These are phyloP conservation scores for Drosophila lowei DNA, from an alignment of 1,140 invertebrate genomes.

Conservation along the genomic window DNA sequence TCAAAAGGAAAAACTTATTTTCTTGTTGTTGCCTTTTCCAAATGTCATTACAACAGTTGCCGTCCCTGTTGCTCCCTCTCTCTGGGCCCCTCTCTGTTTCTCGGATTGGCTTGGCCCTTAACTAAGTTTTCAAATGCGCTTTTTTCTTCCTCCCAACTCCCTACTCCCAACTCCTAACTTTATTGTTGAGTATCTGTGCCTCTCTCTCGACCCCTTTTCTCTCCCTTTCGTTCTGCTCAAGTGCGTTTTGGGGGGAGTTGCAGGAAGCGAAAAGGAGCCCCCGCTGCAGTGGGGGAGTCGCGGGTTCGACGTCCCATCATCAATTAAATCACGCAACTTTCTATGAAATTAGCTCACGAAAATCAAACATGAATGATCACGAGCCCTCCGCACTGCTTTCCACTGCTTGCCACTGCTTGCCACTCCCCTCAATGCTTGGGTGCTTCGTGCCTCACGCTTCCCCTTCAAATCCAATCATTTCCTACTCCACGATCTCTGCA, in stretches of 20 bases:
- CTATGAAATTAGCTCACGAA: constrained; percentile 58
- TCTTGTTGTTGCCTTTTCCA: constrained; percentile 40
- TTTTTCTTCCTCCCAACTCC: constrained; percentile 2
- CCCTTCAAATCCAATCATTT: no score
- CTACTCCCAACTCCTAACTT: neutral
- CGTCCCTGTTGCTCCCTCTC: constrained; percentile 8
- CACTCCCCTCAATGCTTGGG: no score
- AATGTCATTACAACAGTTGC: constrained; percentile 67
- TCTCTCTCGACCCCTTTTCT: neutral
- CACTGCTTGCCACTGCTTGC: no score
- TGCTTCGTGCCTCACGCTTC: no score
- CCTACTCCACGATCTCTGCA: no score
- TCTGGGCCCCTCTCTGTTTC: constrained; percentile 6
- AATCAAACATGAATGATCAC: constrained; percentile 28
- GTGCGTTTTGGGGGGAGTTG: constrained; percentile 37
- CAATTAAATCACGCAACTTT: constrained; percentile 71
- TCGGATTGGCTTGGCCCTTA: constrained; percentile 37
- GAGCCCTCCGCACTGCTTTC: neutral
- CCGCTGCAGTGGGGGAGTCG: neutral
- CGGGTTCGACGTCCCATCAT: constrained; percentile 22
- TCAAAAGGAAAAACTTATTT: constrained; percentile 37
- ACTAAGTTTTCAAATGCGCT: constrained; percentile 30
- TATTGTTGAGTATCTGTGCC: constrained; percentile 30
- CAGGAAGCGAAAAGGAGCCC: constrained; percentile 21
- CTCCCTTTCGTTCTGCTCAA: constrained; percentile 36